phyloP scores from a whole-genome alignment of 53 echinoderm and acorn worm genomes.

The Temnopleurus reevesii region DNA sequence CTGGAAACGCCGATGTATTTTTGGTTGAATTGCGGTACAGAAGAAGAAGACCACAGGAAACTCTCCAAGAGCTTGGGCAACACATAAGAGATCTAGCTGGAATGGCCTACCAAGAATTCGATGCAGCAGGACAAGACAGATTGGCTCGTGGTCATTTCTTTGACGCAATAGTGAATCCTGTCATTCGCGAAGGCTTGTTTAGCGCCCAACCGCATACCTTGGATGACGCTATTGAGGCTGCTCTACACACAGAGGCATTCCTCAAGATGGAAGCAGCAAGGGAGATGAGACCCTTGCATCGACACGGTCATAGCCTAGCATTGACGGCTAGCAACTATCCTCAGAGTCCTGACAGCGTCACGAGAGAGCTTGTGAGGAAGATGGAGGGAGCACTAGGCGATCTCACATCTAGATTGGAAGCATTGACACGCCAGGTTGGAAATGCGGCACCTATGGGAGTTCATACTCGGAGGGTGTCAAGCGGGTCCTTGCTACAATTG shows the following conservation, averaged over 20 bases:
- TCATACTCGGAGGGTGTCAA: too few species aligned
- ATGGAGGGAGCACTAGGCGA: too few species aligned
- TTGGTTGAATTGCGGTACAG: constrained; percentile 26
- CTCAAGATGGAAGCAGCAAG: constrained; percentile 10
- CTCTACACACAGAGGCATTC: constrained; percentile 44
- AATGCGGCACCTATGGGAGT: too few species aligned
- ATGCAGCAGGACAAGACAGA: constrained; percentile 14
- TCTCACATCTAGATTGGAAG: too few species aligned
- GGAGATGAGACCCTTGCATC: too few species aligned
- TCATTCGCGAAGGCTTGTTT: constrained; percentile 53
- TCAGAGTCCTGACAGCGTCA: too few species aligned
- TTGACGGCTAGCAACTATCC: too few species aligned
- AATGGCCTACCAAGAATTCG: constrained; percentile 57
- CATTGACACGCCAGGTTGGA: too few species aligned
- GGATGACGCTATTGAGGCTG: constrained; percentile 47
- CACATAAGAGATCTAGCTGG: constrained; percentile 36
- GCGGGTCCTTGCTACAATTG: neutral
- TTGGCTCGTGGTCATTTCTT: constrained; percentile 69
- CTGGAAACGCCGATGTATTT: constrained; percentile 46
- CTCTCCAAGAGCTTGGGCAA: constrained; percentile 57
- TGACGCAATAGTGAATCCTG: constrained; percentile 59
- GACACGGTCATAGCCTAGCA: neutral
- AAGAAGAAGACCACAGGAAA: constrained; percentile 5
- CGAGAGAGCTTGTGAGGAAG: too few species aligned
- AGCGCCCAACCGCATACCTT: constrained; percentile 24